Evolutionary conservation across 2,113 vertebrate genomes (phyloP).

Genomic region (Cephalopterus ornatus): DNA sequence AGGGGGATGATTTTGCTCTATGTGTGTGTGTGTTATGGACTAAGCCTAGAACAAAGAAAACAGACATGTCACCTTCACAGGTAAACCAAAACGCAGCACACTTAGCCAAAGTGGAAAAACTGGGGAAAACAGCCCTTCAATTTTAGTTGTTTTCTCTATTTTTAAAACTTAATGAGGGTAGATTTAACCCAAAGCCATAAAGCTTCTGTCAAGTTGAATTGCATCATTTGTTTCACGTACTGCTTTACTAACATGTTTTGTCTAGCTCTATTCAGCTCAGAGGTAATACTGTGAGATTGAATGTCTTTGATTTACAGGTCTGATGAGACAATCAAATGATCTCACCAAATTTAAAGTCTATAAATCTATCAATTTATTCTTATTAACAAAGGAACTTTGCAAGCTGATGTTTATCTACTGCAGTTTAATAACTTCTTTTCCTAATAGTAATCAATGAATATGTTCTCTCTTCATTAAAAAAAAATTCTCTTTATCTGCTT

Average conservation of each 20-base stretch:
- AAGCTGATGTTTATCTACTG: background rate
- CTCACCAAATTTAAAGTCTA: background rate
- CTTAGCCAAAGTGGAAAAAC: background rate
- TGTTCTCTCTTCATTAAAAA: background rate
- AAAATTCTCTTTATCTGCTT: background rate
- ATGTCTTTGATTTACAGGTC: constrained; percentile 8
- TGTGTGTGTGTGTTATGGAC: background rate
- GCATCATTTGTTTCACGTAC: background rate
- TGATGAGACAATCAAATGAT: constrained; percentile 21
- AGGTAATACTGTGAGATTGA: constrained; percentile 9
- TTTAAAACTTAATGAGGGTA: background rate
- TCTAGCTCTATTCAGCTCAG: constrained; percentile 33
- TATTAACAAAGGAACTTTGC: constrained; percentile 23
- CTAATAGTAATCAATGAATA: background rate
- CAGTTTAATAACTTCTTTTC: background rate
- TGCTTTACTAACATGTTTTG: constrained; percentile 29
- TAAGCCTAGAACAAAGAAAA: background rate
- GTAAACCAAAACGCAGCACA: background rate
- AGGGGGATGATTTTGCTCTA: background rate
- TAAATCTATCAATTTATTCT: constrained; percentile 40
- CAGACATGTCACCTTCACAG: background rate
- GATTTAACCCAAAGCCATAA: constrained; percentile 18
- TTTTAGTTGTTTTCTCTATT: background rate
- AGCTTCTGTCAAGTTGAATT: background rate
- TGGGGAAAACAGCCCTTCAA: background rate